A percentile compares a stretch with the other conserved stretches of the same genome.
These are phyloP conservation scores for Drosophila neutralis DNA, from an alignment of 2,888 invertebrate species.

Conservation along the genomic window DNA sequence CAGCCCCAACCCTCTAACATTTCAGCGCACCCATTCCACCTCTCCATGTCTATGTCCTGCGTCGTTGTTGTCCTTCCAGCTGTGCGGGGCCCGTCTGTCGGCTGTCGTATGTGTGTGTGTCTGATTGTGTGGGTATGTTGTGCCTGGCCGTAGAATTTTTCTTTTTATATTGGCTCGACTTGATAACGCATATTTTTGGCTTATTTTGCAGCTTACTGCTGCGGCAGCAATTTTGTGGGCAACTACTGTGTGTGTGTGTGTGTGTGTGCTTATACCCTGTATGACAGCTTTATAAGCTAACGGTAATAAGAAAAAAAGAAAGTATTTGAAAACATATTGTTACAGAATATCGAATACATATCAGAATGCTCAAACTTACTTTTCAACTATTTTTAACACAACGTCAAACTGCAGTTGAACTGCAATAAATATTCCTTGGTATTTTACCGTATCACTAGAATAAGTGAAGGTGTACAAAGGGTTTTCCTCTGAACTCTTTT, in stretches of 20 bases:
- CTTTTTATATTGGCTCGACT: slow-evolving; percentile 78
- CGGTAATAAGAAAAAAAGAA: neutral
- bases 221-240: slow-evolving; percentile 74
- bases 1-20: no score
- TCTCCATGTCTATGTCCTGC: slow-evolving; percentile 26
- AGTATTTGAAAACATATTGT: neutral
- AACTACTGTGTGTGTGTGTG: slow-evolving; percentile 6
- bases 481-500: neutral
- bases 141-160: slow-evolving; percentile 35
- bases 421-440: neutral
- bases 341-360: neutral
- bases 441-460: neutral
- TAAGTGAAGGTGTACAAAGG: neutral
- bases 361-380: neutral
- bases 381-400: neutral
- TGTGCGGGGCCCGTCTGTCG: slow-evolving; percentile 49
- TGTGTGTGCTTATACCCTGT: slow-evolving; percentile 15
- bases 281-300: neutral
- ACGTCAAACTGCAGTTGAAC: neutral
- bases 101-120: slow-evolving; percentile 7
- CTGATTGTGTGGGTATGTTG: slow-evolving; percentile 18
- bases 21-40: slow-evolving; percentile 5
- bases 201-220: slow-evolving; percentile 79
- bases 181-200: slow-evolving; percentile 79
- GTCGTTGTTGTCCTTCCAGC: slow-evolving; percentile 65